phyloP scores from a whole-genome alignment of 1,140 invertebrate genomes.

The Drosophila simulans region DNA sequence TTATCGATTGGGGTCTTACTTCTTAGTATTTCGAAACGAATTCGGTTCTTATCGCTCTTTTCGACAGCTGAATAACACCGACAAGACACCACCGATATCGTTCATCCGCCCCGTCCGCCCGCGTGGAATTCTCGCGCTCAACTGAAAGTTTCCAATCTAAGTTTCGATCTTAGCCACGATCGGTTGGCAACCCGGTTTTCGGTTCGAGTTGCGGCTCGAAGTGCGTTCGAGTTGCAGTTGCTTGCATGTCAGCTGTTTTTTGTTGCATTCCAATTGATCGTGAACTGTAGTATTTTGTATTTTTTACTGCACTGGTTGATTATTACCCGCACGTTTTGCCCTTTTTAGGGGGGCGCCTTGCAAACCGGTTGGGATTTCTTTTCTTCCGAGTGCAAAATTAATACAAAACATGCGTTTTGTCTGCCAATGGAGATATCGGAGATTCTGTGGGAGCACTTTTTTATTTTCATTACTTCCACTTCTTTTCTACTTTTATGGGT shows the following conservation, averaged over 20 bases:
- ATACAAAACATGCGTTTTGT: conserved; percentile 81
- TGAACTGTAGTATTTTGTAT: conserved; percentile 12
- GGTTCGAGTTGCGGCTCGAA: conserved; percentile 30
- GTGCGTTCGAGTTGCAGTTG: conserved; percentile 16
- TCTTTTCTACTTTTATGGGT: conserved; percentile 19
- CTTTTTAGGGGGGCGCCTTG: conserved; percentile 41
- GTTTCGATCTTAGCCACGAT: conserved; percentile 16
- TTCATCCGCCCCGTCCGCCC: conserved; percentile 19
- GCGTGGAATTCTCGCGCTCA: conserved; percentile 45
- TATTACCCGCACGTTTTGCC: conserved; percentile 34
- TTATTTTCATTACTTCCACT: conserved; percentile 5
- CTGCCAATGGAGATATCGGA: conserved; percentile 54
- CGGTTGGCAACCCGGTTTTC: conserved; percentile 3
- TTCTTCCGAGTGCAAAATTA: conserved; percentile 64
- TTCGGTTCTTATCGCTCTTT: conserved; percentile 18
- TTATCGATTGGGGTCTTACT: conserved; percentile 30
- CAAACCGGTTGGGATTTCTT: conserved; percentile 66
- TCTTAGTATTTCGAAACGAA: conserved; percentile 9
- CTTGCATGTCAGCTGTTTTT: conserved; percentile 76
- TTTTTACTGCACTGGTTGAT: conserved; percentile 5
- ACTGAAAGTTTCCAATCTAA: conserved; percentile 35
- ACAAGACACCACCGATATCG: not conserved
- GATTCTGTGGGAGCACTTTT: conserved; percentile 25
- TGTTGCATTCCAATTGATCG: conserved; percentile 54
- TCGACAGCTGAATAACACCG: conserved; percentile 1